Evolutionary conservation across 2,797 vertebrate genomes (phyloP), one percentile per base, ranked within the genome.

Genomic region (Rhyacichthys aspro): DNA sequence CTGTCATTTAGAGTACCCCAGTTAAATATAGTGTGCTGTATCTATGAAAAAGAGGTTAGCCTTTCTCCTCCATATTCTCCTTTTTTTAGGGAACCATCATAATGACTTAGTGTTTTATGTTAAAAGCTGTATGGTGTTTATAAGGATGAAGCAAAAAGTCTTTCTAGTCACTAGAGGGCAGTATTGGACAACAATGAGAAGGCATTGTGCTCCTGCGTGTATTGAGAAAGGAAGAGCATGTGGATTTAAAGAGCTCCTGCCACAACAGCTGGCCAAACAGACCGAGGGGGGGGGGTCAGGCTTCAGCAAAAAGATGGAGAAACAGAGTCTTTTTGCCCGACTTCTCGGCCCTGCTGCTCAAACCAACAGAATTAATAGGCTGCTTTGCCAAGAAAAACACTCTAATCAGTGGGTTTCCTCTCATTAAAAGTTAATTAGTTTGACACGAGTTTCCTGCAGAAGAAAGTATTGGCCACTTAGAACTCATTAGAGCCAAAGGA

Each of bases 401-500:
- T 91, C 92, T 94, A 93, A 94, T 94, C 93, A 94, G 90, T 88
- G 84, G 88, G 87, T 93, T 95, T 94, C 92, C 92, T 93, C 92
- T 94, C 94, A 93, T 92, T 94, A 93, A 93, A 93, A 91, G 91
- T 93, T 93, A 93, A 94, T 95, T 94, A 93, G 91, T 86, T 92
- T 89, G 89, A 92, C 90, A 94, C 76, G 85, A 90, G 91, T 93
- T 95, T 94, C 92, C 92, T 93, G 91, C 86, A 78, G 80, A 90
- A 93, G 90, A 91, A 95, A 93, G 88, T 81, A 89, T 87, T 86
- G 89, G 89, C 85, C 92, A 92, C 90, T 94, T 94, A 91, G 87
- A 91, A 90, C 89, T 91, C 92, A 90, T 94, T 94, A 94, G 88
- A 82, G 84, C 76, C 83, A 86, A 90, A 92, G 84, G 84, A 89